Percentiles rank a stretch among this genome's conserved stretches.
phyloP scores from a whole-genome alignment of 1,140 invertebrate species.

The Calycopis cecrops region DNA sequence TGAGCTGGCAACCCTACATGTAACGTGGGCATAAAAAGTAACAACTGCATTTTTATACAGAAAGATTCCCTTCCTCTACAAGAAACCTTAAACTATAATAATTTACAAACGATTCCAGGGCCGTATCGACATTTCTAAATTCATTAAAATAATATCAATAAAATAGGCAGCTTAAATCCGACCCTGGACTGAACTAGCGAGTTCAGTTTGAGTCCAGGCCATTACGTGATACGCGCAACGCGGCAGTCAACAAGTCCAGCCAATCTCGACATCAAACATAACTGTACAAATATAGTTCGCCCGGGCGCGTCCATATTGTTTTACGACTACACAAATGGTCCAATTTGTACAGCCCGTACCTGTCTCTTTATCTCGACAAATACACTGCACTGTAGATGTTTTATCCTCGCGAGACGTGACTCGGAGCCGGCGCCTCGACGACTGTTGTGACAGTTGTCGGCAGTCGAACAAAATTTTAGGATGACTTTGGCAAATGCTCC shows the following conservation, averaged over 20 bases:
- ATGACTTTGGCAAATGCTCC: background rate
- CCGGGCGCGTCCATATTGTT: conserved; percentile 8
- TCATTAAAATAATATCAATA: no score
- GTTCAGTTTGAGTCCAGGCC: no score
- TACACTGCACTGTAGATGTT: conserved; percentile 9
- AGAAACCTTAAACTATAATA: no score
- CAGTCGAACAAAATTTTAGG: conserved; percentile 9
- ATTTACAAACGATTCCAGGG: no score
- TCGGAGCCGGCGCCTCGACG: background rate
- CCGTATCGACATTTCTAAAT: no score
- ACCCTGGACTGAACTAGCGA: background rate
- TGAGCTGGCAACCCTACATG: no score
- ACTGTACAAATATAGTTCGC: conserved; percentile 7
- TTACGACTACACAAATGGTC: conserved; percentile 3
- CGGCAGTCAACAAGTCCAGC: background rate
- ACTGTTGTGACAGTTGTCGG: conserved; percentile 14
- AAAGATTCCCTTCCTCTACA: no score
- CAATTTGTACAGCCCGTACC: conserved; percentile 10
- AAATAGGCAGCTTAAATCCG: no score
- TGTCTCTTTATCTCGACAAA: conserved; percentile 12
- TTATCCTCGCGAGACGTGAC: conserved; percentile 10
- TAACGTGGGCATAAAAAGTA: no score
- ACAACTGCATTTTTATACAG: no score
- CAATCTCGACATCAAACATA: conserved; percentile 5
- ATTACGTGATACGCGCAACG: no score